Conservation (phyloP, 2,113 vertebrate genomes). For the Hystrix cristata region DNA sequence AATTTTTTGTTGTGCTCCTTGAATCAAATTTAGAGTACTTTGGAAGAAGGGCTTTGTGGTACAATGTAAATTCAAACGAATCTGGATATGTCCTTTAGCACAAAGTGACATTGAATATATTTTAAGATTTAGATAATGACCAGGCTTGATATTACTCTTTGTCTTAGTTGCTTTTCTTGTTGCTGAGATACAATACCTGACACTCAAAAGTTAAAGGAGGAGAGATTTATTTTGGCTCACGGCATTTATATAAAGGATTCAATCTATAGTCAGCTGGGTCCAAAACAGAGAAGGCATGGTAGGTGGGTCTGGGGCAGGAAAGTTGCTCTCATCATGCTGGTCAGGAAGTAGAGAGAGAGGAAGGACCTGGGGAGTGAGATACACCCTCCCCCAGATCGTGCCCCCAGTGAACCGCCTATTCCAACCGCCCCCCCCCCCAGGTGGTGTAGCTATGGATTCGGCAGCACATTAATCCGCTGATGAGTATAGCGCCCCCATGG, state of each 20-base stretch:
- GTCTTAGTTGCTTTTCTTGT: neutral
- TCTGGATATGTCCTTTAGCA: neutral
- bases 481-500: neutral
- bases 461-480: neutral
- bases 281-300: neutral
- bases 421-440: neutral
- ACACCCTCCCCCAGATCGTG: neutral
- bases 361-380: neutral
- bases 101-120: neutral
- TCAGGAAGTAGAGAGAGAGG: neutral
- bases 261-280: neutral
- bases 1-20: conserved; percentile 5
- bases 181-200: neutral
- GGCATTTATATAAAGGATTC: neutral
- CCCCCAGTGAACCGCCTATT: neutral
- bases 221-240: neutral
- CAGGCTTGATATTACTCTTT: neutral
- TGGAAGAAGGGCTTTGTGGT: neutral
- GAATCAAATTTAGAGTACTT: neutral
- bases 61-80: conserved; percentile 8
- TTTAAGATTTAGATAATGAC: neutral
- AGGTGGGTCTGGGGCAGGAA: neutral
- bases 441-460: neutral
- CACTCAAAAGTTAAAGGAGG: neutral
- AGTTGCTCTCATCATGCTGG: neutral